Base-by-base conservation (phyloP, 1,140 invertebrate species). In the Zaprionus lachaisei region DNA sequence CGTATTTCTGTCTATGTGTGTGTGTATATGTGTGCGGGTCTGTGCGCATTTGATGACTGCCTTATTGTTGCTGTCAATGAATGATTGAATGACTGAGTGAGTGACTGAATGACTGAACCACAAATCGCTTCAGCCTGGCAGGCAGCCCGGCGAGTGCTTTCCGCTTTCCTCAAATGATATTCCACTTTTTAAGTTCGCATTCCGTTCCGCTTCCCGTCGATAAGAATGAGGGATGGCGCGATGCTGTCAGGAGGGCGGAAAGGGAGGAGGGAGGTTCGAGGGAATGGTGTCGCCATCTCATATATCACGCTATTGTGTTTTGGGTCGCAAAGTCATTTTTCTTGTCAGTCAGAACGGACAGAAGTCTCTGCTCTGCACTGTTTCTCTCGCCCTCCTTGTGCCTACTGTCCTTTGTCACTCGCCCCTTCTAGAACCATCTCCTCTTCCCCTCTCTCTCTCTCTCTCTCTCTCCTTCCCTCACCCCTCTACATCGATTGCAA, bases 31-130 rank as follows among this genome's bases (percentile, higher is more conserved):
- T 57, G n/a, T 49, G 26, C 61, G 3, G 55, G 38, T 51, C 26
- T 49, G 57, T 62, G 28, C 62, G 55, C 47, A 44, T 44, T 44
- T 61, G 17, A 68, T 74, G 44, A 57, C 70, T 73, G 17, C 15
- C 72, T 62, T 51, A 77, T 77, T 77, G 74, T 72, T 61, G 57
- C 75, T 77, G 41, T 73, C 71, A 77, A 73, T 74, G 51, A 74
- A 68, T 72, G 81, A 83, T 81, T 78, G 64, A 81, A 86, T 79
- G 75, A 71, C 44, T 72, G 81, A 84, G 72, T 78, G 64, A 86
- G 81, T 79, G 75, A 71, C 44, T 55, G 20, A 37, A 49, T 74
- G 51, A 28, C 58, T 41, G 17, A 56, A 55, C 47, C 37, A 49
- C 55, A 67, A 61, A 58, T 22, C 26, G 17, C 67, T 28, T 44